These are phyloP conservation scores for Arvicanthis niloticus DNA, from an alignment of 2,113 vertebrate genomes.

Conservation along the genomic window DNA sequence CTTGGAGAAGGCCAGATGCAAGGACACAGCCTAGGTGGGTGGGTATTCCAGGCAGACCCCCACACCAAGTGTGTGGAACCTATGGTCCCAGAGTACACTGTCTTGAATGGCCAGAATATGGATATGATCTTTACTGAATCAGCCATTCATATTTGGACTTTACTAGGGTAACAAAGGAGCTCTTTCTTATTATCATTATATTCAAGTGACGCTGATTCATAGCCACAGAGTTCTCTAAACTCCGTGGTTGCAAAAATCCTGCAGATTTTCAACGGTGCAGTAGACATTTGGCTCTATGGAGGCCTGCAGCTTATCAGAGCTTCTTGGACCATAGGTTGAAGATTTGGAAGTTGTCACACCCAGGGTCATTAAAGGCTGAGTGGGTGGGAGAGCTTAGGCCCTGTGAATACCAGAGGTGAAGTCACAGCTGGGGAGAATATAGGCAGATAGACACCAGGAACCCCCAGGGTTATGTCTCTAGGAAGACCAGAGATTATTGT, in stretches of 20 bases:
- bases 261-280: background rate
- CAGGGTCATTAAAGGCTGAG: background rate
- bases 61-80: background rate
- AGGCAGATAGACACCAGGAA: background rate
- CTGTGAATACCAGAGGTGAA: background rate
- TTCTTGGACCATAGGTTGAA: background rate
- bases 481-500: constrained; percentile 24
- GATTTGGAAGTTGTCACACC: background rate
- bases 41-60: background rate
- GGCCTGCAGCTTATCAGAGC: background rate
- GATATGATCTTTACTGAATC: background rate
- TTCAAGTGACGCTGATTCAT: background rate
- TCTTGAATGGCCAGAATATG: background rate
- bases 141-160: background rate
- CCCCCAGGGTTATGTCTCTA: background rate
- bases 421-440: background rate
- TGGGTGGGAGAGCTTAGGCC: background rate
- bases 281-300: background rate
- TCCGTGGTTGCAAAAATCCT: background rate
- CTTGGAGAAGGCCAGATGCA: background rate
- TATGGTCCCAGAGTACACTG: background rate
- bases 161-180: background rate
- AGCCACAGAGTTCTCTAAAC: background rate
- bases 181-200: background rate
- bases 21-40: background rate